These are phyloP conservation scores for Kradibia gibbosae DNA, from an alignment of 1,140 invertebrate species.

Conservation along the genomic window DNA sequence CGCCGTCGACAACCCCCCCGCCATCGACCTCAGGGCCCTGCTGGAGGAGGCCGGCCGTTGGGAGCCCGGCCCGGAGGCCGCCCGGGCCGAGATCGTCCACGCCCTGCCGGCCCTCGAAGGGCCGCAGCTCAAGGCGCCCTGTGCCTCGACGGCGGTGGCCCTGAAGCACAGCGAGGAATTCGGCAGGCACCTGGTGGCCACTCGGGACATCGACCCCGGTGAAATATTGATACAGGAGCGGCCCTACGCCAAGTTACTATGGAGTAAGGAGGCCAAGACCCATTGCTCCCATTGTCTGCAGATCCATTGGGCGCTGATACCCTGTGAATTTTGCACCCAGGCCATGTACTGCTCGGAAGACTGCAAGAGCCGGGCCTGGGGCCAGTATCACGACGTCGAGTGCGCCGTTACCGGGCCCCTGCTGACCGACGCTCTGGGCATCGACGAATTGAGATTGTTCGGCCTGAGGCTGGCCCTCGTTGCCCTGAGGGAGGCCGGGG, in stretches of 20 bases:
- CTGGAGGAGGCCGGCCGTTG: background rate
- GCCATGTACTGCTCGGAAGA: constrained; percentile 81
- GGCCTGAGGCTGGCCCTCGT: constrained; percentile 78
- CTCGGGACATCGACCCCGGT: constrained; percentile 79
- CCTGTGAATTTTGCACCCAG: constrained; percentile 78
- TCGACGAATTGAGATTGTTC: constrained; percentile 78
- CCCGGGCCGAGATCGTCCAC: too few relatives aligned
- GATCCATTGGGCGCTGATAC: constrained; percentile 75
- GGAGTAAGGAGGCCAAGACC: constrained; percentile 74
- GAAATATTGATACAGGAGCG: constrained; percentile 86
- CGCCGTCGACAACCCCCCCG: too few relatives aligned
- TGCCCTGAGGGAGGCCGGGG: constrained; percentile 72
- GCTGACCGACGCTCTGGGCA: constrained; percentile 71
- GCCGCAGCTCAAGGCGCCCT: constrained; percentile 71
- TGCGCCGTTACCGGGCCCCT: constrained; percentile 80
- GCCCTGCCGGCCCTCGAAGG: background rate
- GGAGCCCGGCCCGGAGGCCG: constrained; percentile 4
- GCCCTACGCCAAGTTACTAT: constrained; percentile 80
- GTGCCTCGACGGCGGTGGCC: constrained; percentile 76
- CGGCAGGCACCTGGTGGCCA: constrained; percentile 79
- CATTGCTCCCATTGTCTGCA: constrained; percentile 85
- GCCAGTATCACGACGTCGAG: constrained; percentile 82
- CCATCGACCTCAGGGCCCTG: too few relatives aligned
- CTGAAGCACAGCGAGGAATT: constrained; percentile 74
- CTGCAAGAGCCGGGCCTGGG: constrained; percentile 77